A percentile compares a stretch with the other conserved stretches of the same genome.
These are phyloP conservation scores for Pipra filicauda DNA, from an alignment of 2,113 vertebrate genomes.

Conservation along the genomic window DNA sequence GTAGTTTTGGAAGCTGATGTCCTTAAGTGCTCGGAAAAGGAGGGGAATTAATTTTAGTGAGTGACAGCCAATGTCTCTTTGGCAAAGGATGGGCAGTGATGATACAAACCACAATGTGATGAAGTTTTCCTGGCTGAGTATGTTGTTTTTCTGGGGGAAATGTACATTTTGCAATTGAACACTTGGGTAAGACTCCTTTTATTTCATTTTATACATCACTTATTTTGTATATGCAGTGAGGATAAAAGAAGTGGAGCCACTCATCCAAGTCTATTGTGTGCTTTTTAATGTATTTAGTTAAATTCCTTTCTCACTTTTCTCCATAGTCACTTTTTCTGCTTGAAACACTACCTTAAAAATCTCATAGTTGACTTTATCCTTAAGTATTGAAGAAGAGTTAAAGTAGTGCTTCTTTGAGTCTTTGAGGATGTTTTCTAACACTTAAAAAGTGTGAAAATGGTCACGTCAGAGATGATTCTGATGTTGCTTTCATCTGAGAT, in stretches of 20 bases:
- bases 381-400: not conserved
- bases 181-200: not conserved
- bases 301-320: not conserved
- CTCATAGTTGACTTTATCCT: not conserved
- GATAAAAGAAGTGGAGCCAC: not conserved
- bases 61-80: not conserved
- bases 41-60: not conserved
- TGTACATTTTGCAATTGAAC: not conserved
- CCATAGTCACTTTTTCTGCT: not conserved
- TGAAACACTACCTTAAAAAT: not conserved
- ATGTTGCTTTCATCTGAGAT: not conserved
- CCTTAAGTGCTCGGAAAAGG: not conserved
- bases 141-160: fast-evolving
- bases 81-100: not conserved
- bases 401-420: not conserved
- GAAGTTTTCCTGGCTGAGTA: not conserved
- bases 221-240: not conserved
- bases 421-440: not conserved
- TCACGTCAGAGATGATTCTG: not conserved
- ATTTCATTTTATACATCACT: not conserved
- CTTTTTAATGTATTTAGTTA: not conserved
- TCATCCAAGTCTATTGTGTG: not conserved
- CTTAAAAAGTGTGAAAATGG: not conserved
- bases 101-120: not conserved
- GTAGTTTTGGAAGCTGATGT: not conserved